A percentile compares a stretch with the other conserved stretches of the same genome.
phyloP scores from a whole-genome alignment of 2,797 vertebrate species.

The Threskiornis aethiopicus region DNA sequence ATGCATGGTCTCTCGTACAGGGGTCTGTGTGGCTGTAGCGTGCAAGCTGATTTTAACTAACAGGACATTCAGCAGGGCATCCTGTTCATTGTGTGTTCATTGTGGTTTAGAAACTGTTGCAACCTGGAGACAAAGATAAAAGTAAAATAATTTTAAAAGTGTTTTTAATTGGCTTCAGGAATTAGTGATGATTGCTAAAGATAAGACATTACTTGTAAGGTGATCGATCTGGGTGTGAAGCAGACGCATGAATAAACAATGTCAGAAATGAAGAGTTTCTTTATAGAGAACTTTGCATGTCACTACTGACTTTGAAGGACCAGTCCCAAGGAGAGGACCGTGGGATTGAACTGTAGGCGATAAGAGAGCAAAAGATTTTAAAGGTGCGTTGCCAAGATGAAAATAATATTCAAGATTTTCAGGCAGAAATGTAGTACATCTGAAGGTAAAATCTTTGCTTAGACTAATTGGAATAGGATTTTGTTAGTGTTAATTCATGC shows the following conservation, averaged over 20 bases:
- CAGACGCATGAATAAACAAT: not conserved
- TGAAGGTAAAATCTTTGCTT: not conserved
- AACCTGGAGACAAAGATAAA: not conserved
- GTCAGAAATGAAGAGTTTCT: not conserved
- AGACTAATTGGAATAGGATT: not conserved
- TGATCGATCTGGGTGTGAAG: not conserved
- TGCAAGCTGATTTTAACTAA: not conserved
- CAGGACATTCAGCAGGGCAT: not conserved
- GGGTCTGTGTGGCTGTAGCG: not conserved
- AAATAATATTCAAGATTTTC: not conserved
- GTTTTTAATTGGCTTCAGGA: not conserved
- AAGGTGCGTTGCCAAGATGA: not conserved
- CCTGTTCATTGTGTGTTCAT: not conserved
- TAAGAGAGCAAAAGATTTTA: not conserved
- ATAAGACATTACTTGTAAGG: not conserved
- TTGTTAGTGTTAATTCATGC: not conserved
- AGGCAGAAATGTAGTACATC: not conserved
- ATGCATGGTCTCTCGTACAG: not conserved
- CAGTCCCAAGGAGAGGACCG: not conserved
- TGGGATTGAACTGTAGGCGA: not conserved
- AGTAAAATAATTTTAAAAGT: not conserved
- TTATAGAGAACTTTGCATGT: not conserved
- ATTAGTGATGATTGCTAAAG: not conserved
- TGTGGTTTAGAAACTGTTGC: not conserved
- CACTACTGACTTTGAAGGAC: not conserved